Evolutionary conservation across 2,113 vertebrate species (phyloP).

Genomic region (Hyperoodon ampullatus): DNA sequence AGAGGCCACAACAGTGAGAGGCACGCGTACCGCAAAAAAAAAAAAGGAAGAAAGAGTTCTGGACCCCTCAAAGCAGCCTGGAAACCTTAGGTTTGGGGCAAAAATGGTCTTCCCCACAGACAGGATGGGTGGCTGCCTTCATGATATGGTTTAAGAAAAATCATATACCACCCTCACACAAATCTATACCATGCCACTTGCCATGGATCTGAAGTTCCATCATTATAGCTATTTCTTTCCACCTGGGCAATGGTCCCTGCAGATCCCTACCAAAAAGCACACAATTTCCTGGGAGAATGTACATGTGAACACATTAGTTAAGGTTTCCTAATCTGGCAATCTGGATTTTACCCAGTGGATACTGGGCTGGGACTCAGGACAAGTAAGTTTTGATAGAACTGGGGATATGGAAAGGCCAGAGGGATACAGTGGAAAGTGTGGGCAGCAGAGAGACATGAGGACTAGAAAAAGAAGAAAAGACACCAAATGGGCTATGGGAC

Average conservation of each 20-base stretch:
- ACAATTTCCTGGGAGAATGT: neutral
- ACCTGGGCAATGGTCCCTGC: neutral
- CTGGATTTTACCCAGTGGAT: neutral
- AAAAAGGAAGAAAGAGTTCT: neutral
- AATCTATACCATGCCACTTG: neutral
- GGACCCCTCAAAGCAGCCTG: neutral
- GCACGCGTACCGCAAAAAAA: no score
- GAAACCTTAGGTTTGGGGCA: neutral
- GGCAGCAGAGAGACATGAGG: neutral
- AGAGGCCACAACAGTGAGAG: no score
- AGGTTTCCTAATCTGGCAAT: neutral
- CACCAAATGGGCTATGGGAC: neutral
- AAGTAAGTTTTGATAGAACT: neutral
- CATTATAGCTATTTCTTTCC: neutral
- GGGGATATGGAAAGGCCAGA: slow-evolving; percentile 13
- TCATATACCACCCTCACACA: neutral
- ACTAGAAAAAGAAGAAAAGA: neutral
- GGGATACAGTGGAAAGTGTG: neutral
- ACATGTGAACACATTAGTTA: neutral
- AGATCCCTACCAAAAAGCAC: neutral
- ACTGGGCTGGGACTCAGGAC: neutral
- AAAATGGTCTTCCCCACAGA: neutral
- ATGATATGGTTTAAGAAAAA: slow-evolving; percentile 38
- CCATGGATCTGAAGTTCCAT: neutral
- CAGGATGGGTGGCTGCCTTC: neutral